Conservation (phyloP, 2,113 vertebrate genomes). For the Myotis davidii region DNA sequence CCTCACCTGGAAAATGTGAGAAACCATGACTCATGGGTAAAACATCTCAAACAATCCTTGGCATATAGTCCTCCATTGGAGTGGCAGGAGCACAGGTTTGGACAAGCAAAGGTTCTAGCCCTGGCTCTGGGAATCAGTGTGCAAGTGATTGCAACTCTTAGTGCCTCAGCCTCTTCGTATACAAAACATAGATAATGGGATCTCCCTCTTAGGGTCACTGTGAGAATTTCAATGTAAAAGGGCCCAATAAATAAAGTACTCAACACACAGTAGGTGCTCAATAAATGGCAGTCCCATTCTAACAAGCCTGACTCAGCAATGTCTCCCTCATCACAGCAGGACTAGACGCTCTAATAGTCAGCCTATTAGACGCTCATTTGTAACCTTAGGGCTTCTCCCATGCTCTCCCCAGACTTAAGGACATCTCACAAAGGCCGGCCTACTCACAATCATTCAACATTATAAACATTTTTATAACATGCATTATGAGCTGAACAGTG, state of each 20-base stretch:
- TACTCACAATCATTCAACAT: slow-evolving; percentile 11
- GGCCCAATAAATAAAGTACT: not conserved
- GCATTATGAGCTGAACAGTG: not conserved
- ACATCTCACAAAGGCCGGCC: slow-evolving; percentile 13
- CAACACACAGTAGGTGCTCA: not conserved
- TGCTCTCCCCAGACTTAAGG: not conserved
- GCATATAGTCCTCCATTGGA: not conserved
- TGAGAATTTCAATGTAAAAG: slow-evolving; percentile 43
- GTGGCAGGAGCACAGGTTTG: not conserved
- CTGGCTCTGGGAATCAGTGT: slow-evolving; percentile 16
- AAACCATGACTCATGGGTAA: not conserved
- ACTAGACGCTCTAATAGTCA: no score
- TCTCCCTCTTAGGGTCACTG: not conserved
- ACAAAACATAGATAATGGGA: not conserved
- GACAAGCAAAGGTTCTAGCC: not conserved
- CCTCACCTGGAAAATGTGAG: slow-evolving; percentile 1
- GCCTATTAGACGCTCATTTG: slow-evolving; percentile 34
- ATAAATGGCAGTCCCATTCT: slow-evolving; percentile 12
- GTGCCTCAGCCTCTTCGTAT: not conserved
- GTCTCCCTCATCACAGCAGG: not conserved
- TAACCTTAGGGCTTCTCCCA: slow-evolving; percentile 35
- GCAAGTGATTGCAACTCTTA: not conserved
- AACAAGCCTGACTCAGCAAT: not conserved
- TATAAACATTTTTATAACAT: slow-evolving; percentile 39
- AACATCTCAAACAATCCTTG: not conserved